Conservation (phyloP, 1,140 invertebrate genomes). For the Brachionus calyciflorus region DNA sequence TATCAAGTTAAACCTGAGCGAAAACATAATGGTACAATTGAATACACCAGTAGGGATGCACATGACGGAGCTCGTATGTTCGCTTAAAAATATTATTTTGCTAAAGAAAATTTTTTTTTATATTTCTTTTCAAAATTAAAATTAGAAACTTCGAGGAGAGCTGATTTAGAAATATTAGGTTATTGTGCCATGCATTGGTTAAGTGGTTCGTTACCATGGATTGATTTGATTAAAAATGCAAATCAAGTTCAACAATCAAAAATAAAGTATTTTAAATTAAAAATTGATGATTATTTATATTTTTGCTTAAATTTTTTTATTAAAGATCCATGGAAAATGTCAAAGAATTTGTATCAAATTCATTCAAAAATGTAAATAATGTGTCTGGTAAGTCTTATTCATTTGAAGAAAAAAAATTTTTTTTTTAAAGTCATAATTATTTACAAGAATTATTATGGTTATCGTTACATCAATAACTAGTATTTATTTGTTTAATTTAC, state of each 20-base stretch:
- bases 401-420: no score
- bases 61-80: constrained; percentile 43
- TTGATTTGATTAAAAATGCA: constrained; percentile 31
- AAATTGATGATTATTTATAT: not conserved
- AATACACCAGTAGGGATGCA: constrained; percentile 43
- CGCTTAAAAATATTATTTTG: no score
- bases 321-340: not conserved
- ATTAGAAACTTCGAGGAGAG: constrained; percentile 18
- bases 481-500: no score
- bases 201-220: constrained; percentile 41
- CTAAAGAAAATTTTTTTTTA: not conserved
- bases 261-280: not conserved
- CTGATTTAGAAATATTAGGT: constrained; percentile 45
- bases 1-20: constrained; percentile 41
- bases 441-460: no score
- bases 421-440: no score
- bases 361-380: constrained; percentile 26
- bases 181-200: constrained; percentile 43
- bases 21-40: constrained; percentile 45
- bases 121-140: not conserved
- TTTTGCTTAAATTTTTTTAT: not conserved
- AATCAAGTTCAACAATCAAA: constrained; percentile 31
- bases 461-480: no score
- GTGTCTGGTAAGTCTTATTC: constrained; percentile 34
- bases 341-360: constrained; percentile 30